Evolutionary conservation across 2,888 invertebrate species (phyloP).

Genomic region (Cheilosia vernalis): DNA sequence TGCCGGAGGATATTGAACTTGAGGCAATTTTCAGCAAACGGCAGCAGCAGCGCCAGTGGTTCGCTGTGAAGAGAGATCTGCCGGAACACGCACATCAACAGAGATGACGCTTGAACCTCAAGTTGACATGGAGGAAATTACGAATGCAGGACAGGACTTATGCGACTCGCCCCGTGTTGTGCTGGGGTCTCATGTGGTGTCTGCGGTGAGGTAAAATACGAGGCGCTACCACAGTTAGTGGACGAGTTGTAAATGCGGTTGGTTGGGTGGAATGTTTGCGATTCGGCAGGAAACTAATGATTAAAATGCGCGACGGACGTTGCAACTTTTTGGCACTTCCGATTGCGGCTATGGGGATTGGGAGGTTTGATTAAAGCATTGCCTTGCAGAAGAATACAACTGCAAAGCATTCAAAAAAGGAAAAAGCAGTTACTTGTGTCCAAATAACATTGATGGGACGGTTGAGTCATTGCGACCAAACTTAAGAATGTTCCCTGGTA

Average conservation of each 20-base stretch:
- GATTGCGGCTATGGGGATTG: not conserved
- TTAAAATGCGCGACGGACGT: slow-evolving; percentile 54
- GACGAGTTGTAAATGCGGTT: slow-evolving; percentile 7
- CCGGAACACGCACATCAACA: slow-evolving; percentile 43
- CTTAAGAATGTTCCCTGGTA: no score
- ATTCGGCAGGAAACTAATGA: slow-evolving; percentile 47
- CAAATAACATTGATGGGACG: no score
- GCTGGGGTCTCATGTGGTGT: not conserved
- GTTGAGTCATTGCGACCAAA: no score
- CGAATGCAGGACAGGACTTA: slow-evolving; percentile 57
- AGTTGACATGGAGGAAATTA: slow-evolving; percentile 68
- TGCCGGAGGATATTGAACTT: slow-evolving; percentile 69
- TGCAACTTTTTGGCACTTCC: slow-evolving; percentile 45
- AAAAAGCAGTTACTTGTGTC: no score
- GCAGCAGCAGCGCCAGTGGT: slow-evolving; percentile 16
- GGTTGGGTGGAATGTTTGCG: slow-evolving; percentile 39
- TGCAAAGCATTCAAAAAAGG: no score
- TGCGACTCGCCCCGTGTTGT: slow-evolving; percentile 21
- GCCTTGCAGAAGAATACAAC: no score
- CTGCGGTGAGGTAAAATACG: no score
- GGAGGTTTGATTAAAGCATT: not conserved
- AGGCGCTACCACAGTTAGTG: slow-evolving; percentile 13
- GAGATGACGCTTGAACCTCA: slow-evolving; percentile 48
- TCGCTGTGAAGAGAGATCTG: slow-evolving; percentile 30
- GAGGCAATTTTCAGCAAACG: slow-evolving; percentile 10